Evolutionary conservation across 92 coral and sea anemone genomes (phyloP), one percentile per base, ranked within the genome.

Genomic region (Bergia puertoricense): DNA sequence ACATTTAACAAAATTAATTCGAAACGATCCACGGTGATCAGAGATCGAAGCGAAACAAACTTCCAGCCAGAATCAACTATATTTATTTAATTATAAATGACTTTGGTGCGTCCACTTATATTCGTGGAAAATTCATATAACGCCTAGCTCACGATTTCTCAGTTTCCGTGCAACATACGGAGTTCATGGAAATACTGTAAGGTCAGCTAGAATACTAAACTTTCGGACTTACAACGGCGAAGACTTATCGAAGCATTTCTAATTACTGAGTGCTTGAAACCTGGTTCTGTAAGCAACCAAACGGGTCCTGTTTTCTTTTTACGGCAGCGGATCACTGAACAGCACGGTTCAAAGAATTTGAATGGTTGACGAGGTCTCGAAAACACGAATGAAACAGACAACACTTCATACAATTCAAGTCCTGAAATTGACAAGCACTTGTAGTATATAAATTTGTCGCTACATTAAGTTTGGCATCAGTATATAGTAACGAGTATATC

Each of bases 81-180:
- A 72, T 45, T 68, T 79, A 84, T 71, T 84, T 42, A 84, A 84
- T 84, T 84, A 84, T 84, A 71, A 36, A 84, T 84, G 87, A 84
- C 23, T 46, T 48, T 74, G 75, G 66, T 36, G 87, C 87, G 87
- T 84, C 87, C 56, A 51, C 66, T 46, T 44, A 39, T 23, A 42
- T 39, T 62, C 46, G 74, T 36, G 46, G 74, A 41, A 39, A 45
- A 2, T 76, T 13, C 46, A 42, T 18, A 9, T 76, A 76, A 16
- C 79, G 46, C 23, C 23, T 76, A 3, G 8, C 20, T 4, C 50
- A 42, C 18, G 2, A 42, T 51, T 76, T 40, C 79, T 18, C 79
- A 18, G 42, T 15, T 76, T 42, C 79, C n/a, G 13, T 38, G 45
- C 42, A 13, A 15, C 16, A 39, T 42, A 43, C 46, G n/a, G 30